Evolutionary conservation across 2,888 invertebrate species (phyloP).

Genomic region (Blera fallax): DNA sequence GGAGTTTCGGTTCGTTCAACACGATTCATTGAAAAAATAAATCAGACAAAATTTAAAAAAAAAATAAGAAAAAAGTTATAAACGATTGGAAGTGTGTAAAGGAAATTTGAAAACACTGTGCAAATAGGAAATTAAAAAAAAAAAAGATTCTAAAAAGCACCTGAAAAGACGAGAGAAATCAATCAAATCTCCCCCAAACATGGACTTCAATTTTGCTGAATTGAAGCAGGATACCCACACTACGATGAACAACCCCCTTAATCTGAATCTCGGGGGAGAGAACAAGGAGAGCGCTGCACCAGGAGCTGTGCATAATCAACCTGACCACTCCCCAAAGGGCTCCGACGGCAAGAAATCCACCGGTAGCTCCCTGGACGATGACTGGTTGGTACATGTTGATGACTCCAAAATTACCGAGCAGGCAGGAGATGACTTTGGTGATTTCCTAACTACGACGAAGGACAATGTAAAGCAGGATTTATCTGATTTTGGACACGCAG

Average conservation of each 20-base stretch:
- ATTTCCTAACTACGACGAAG: constrained; percentile 75
- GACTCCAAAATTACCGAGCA: constrained; percentile 79
- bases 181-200: constrained; percentile 65
- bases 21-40: constrained; percentile 4
- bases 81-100: not conserved
- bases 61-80: constrained; percentile 16
- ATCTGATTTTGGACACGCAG: constrained; percentile 45
- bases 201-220: constrained; percentile 79
- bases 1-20: constrained; percentile 65
- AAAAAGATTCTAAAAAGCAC: not conserved
- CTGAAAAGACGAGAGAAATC: constrained; percentile 41
- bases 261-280: constrained; percentile 75
- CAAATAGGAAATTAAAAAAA: not conserved
- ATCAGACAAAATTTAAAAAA: constrained; percentile 4
- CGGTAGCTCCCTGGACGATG: constrained; percentile 79
- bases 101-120: not conserved
- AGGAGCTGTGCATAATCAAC: constrained; percentile 35
- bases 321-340: constrained; percentile 66
- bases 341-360: constrained; percentile 76
- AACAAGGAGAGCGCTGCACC: constrained; percentile 69
- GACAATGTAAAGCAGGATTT: constrained; percentile 58
- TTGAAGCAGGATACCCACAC: constrained; percentile 77
- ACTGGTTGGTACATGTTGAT: constrained; percentile 77
- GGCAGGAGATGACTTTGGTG: constrained; percentile 76
- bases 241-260: constrained; percentile 77